A percentile compares a stretch with the other conserved stretches of the same genome.
These are phyloP conservation scores for Chondrosia reniformis DNA, from an alignment of 37 sponge, comb jelly and placozoan genomes.

Conservation along the genomic window DNA sequence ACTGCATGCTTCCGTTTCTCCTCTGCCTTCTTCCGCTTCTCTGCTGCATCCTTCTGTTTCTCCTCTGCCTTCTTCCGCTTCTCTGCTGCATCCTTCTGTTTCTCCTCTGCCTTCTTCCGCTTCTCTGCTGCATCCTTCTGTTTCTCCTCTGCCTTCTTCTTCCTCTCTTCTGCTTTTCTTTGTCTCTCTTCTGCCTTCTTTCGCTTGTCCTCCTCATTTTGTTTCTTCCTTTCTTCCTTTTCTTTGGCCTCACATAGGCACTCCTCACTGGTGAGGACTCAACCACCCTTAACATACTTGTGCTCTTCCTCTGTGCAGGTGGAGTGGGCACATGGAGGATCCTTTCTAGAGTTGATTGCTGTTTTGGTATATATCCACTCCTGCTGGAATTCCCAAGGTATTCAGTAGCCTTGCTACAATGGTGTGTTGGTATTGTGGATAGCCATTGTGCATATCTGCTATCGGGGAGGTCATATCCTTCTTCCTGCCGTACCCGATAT, in stretches of 20 bases:
- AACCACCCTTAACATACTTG: not conserved
- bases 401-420: not conserved
- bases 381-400: not conserved
- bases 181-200: slow-evolving; percentile 4
- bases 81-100: too few relatives aligned
- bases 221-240: not conserved
- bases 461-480: slow-evolving; percentile 7
- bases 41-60: too few relatives aligned
- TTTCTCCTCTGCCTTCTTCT: slow-evolving; percentile 18
- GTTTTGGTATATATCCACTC: not conserved
- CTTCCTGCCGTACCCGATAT: not conserved
- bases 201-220: not conserved
- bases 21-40: too few relatives aligned
- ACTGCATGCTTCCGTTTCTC: too few relatives aligned
- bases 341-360: slow-evolving; percentile 1
- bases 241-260: not conserved
- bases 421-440: not conserved
- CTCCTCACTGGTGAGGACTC: slow-evolving; percentile 19
- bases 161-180: slow-evolving; percentile 1
- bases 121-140: slow-evolving; percentile 14
- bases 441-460: not conserved
- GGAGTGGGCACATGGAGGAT: slow-evolving; percentile 7
- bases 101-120: slow-evolving; percentile 18
- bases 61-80: too few relatives aligned
- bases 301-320: slow-evolving; percentile 13